Conservation (phyloP, 1,140 invertebrate genomes). For the Dinoponera quadriceps region DNA sequence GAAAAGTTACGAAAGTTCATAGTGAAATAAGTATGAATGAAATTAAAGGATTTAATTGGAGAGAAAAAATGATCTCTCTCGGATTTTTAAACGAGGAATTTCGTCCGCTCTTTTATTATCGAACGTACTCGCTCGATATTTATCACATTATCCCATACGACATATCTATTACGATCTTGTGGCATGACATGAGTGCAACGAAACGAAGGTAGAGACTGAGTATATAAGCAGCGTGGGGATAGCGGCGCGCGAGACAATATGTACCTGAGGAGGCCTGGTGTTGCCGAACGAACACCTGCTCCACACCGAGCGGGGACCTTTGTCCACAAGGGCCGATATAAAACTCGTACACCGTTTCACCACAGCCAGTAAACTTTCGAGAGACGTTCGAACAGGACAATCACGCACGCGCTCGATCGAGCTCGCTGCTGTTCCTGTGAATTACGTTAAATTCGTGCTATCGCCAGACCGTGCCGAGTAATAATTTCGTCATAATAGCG, state of each 20-base stretch:
- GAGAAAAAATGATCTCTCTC: not conserved
- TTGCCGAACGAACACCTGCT: constrained; percentile 81
- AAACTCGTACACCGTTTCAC: constrained; percentile 71
- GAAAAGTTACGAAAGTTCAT: not conserved
- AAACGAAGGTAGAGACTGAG: not conserved
- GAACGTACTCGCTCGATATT: constrained; percentile 9
- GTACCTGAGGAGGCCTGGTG: constrained; percentile 75
- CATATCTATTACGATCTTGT: constrained; percentile 55
- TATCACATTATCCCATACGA: constrained; percentile 38
- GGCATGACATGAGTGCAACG: constrained; percentile 16
- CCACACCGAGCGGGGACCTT: constrained; percentile 73
- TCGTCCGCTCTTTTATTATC: constrained; percentile 13
- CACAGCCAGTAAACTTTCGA: constrained; percentile 73
- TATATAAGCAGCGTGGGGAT: constrained; percentile 25
- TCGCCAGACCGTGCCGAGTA: not conserved
- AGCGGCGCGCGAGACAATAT: constrained; percentile 47
- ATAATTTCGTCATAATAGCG: not conserved
- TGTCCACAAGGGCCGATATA: constrained; percentile 78
- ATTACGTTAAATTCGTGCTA: not conserved
- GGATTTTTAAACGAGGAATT: not conserved
- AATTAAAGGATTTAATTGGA: not conserved
- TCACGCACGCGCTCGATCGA: not conserved
- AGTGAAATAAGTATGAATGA: not conserved
- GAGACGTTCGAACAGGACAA: constrained; percentile 7
- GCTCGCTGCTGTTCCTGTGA: not conserved